Evolutionary conservation across 2,113 vertebrate genomes (phyloP).

Genomic region (Zosterops lateralis): DNA sequence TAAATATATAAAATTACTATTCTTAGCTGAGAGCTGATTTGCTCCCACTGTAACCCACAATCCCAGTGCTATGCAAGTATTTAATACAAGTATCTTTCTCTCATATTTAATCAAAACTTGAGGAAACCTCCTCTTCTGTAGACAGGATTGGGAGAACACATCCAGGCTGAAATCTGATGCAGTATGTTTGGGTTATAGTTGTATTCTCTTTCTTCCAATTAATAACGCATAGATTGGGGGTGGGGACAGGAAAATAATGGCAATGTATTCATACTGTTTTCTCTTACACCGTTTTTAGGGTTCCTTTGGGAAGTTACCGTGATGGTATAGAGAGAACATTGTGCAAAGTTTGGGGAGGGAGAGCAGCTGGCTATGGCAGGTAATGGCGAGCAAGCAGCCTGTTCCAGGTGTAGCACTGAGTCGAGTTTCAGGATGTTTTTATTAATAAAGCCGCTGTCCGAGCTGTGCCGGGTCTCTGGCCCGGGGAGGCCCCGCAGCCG

Average conservation of each 20-base stretch:
- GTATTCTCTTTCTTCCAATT: background rate
- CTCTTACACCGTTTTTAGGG: background rate
- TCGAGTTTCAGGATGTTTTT: background rate
- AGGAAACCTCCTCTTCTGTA: rapidly evolving
- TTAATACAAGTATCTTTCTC: rapidly evolving
- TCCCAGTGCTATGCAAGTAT: background rate
- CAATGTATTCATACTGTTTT: background rate
- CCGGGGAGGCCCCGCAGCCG: rapidly evolving
- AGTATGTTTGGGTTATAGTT: rapidly evolving
- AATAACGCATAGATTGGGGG: background rate
- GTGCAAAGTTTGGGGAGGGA: background rate
- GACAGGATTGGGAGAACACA: too few relatives aligned
- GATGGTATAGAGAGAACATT: background rate
- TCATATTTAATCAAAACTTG: background rate
- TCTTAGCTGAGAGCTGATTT: background rate
- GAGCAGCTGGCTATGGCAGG: background rate
- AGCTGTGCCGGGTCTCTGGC: rapidly evolving
- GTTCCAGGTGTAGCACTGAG: background rate
- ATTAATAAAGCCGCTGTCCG: rapidly evolving
- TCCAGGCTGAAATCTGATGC: too few relatives aligned
- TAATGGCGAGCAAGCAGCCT: rapidly evolving
- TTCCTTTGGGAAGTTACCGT: background rate
- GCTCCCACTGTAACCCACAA: background rate
- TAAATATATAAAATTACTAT: background rate
- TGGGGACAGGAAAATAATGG: background rate